A percentile compares a stretch with the other conserved stretches of the same genome.
These are phyloP conservation scores for Poeciliopsis retropinna DNA, from an alignment of 2,113 vertebrate genomes.

Conservation along the genomic window DNA sequence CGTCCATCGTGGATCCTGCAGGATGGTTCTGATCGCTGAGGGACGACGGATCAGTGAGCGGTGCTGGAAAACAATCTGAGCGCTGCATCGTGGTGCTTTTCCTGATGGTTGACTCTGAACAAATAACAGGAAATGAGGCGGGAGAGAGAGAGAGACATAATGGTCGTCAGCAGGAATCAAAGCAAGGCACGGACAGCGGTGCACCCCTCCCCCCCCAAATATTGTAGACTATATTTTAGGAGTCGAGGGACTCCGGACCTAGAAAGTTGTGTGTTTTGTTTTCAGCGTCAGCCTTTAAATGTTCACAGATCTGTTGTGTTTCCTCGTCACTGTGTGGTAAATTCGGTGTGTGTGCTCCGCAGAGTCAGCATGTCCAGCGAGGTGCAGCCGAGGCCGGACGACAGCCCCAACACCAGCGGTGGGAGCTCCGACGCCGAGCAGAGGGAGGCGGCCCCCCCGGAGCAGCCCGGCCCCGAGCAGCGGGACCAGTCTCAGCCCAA, in stretches of 20 bases:
- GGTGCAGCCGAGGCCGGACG: conserved; percentile 90
- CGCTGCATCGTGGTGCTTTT: background rate
- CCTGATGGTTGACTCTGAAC: background rate
- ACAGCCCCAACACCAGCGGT: conserved; percentile 95
- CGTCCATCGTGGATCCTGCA: too few relatives aligned
- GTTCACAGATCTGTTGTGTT: background rate
- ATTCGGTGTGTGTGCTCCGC: conserved; percentile 1
- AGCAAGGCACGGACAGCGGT: background rate
- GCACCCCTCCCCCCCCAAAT: too few relatives aligned
- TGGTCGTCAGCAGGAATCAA: background rate
- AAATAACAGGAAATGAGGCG: background rate
- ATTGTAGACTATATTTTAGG: too few relatives aligned
- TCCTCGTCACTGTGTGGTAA: background rate
- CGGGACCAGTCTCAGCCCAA: conserved; percentile 92
- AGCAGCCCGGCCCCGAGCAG: conserved; percentile 79
- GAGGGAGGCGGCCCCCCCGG: conserved; percentile 86
- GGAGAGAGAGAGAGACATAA: background rate
- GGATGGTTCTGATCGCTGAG: too few relatives aligned
- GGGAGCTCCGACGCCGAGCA: conserved; percentile 95
- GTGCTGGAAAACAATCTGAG: background rate
- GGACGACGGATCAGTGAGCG: too few relatives aligned
- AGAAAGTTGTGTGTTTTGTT: too few relatives aligned
- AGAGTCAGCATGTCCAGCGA: conserved; percentile 92
- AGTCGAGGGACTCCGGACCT: too few relatives aligned
- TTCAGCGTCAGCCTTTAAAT: too few relatives aligned